Evolutionary conservation across 2,888 invertebrate species (phyloP), one percentile per base, ranked within the genome.

Genomic region (Hirtodrosophila histrioides): DNA sequence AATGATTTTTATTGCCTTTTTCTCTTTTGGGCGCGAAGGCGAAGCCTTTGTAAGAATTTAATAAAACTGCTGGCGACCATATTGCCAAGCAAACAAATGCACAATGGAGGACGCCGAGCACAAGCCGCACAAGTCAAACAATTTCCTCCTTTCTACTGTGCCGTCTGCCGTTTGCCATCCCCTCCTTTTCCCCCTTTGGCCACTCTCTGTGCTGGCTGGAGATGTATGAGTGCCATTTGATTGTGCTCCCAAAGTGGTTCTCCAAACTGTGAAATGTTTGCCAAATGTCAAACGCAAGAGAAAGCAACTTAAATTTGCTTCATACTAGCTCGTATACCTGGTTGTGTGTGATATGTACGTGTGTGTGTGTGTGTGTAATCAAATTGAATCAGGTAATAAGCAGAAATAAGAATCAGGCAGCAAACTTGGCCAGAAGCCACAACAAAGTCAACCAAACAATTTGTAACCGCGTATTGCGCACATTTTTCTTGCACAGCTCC

Each of bases 1-100:
- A 84, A 88, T 84, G 88, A 84, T 84, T 84, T 84, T 84, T 88
- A 88, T 84, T 84, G 83, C 83, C 86, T 80, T 81, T 79, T 63
- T 58, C 27, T 49, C 37, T 45, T 29, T 43, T 56, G 70, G 41
- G 27, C 33, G 54, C 17, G 17, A 17, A 12, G 48, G 24, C 43
- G 80, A 84, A 86, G 82, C 87, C 80, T 81, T 81, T 81, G 82
- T 73, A 82, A 75, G 82, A 87, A 82, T 87, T 82, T 82, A 82
- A 82, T 87, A 82, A 82, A 87, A 82, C 65, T 82, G 86, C 73
- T 70, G 79, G 71, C 60, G 79, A 84, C 80, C 86, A 83, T 73
- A 86, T 80, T 79, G 80, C 73, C 67, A 54, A 50, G 87, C 85
- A 81, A 81, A 81, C 85, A 82, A 69, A 77, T 87, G 83, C 87